Percentiles rank a stretch among this genome's conserved stretches.
phyloP scores from a whole-genome alignment of 2,113 vertebrate species.

The Dissostichus mawsoni region DNA sequence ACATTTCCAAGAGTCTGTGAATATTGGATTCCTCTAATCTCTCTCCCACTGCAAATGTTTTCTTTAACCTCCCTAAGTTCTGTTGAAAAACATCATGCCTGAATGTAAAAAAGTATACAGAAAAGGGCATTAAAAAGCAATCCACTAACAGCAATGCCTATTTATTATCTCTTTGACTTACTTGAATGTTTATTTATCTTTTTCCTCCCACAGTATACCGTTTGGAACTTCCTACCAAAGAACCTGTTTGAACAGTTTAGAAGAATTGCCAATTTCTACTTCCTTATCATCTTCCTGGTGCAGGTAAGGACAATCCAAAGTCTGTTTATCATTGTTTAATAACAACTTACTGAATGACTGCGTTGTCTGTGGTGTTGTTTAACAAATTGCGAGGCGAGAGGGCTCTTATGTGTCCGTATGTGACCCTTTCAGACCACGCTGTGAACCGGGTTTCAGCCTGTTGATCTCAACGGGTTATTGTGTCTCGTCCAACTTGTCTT shows the following conservation, averaged over 20 bases:
- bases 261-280: slow-evolving; percentile 99
- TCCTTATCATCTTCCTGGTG: slow-evolving; percentile 98
- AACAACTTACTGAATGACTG: not conserved
- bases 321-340: slow-evolving; percentile 5
- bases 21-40: slow-evolving; percentile 56
- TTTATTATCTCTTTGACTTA: slow-evolving; percentile 9
- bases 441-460: not conserved
- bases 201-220: slow-evolving; percentile 88
- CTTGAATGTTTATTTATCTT: slow-evolving; percentile 17
- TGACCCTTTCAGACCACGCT: not conserved
- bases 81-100: slow-evolving; percentile 20
- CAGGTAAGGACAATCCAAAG: slow-evolving; percentile 87
- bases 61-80: slow-evolving; percentile 36
- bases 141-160: not conserved
- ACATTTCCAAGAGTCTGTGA: slow-evolving; percentile 33
- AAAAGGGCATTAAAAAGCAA: not conserved
- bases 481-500: not conserved
- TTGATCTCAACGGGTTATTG: not conserved
- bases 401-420: not conserved
- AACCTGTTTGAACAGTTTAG: slow-evolving; percentile 99
- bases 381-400: not conserved
- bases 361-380: not conserved
- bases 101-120: not conserved
- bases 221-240: slow-evolving; percentile 99
- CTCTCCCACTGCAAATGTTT: slow-evolving; percentile 33